These are phyloP conservation scores for silkworm (Bombyx mori) DNA, from an alignment of 1,140 invertebrate genomes.

Conservation along the genomic window DNA sequence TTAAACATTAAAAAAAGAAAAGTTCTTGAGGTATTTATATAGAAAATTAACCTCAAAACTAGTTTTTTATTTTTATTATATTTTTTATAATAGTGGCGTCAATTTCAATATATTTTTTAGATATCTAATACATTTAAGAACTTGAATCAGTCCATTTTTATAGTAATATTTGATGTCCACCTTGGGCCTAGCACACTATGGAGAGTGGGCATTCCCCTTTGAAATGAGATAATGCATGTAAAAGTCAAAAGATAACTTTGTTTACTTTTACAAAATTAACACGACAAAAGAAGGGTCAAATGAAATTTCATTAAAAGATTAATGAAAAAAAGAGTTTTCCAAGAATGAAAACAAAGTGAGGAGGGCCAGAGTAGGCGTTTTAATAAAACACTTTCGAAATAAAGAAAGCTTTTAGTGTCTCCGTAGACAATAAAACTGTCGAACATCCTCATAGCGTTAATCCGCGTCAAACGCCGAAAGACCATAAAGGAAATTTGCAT, in stretches of 20 bases:
- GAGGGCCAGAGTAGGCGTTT: background rate
- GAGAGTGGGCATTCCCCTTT: no score
- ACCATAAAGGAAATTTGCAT: constrained; percentile 40
- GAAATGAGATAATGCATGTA: background rate
- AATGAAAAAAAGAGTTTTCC: background rate
- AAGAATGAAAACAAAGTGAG: background rate
- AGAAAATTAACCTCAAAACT: no score
- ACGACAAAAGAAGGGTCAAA: background rate
- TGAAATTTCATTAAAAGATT: background rate
- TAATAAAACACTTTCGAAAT: background rate
- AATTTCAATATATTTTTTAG: no score
- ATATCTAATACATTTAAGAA: no score
- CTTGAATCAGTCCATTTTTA: no score
- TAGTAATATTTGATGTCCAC: no score
- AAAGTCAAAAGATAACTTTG: background rate
- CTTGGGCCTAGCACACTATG: no score
- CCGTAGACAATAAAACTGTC: constrained; percentile 18
- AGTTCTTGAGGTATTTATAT: no score
- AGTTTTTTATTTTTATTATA: no score
- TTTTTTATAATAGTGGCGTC: no score
- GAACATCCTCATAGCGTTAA: constrained; percentile 28
- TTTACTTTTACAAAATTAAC: background rate
- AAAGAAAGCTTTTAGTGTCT: constrained; percentile 7
- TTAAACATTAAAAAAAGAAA: no score
- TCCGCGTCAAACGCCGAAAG: constrained; percentile 31